Conservation (phyloP, 2,797 vertebrate species). For the Eutrigla gurnardus region DNA sequence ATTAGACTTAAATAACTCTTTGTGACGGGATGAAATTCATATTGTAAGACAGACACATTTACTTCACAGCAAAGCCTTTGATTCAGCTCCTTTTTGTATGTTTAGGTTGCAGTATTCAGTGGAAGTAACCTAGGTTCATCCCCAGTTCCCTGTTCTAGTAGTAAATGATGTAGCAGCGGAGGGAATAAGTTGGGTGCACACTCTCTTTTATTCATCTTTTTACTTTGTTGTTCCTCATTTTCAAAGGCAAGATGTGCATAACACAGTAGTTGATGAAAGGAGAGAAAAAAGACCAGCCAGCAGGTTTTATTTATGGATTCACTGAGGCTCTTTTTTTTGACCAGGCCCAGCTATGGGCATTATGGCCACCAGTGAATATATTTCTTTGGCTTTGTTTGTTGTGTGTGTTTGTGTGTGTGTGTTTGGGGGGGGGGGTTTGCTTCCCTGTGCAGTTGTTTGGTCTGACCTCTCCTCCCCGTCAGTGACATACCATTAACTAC, state of each 20-base stretch:
- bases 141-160: constrained; percentile 60
- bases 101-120: constrained; percentile 59
- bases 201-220: constrained; percentile 70
- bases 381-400: constrained; percentile 76
- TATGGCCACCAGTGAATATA: constrained; percentile 83
- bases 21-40: constrained; percentile 33
- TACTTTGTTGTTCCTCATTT: constrained; percentile 71
- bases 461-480: constrained; percentile 83
- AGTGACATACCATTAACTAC: constrained; percentile 87
- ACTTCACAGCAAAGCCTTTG: constrained; percentile 47
- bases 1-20: constrained; percentile 35
- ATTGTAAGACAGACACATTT: constrained; percentile 42
- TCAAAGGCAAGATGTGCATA: constrained; percentile 71
- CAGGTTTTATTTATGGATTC: constrained; percentile 85
- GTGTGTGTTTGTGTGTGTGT: constrained; percentile 30
- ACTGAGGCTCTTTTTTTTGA: constrained; percentile 60
- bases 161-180: constrained; percentile 76
- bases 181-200: constrained; percentile 58
- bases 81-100: constrained; percentile 54
- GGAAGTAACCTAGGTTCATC: constrained; percentile 42
- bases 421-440: constrained; percentile 70
- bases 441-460: constrained; percentile 81
- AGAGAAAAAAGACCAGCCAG: constrained; percentile 77
- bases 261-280: constrained; percentile 75
- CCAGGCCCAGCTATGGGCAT: constrained; percentile 77